phyloP scores from a whole-genome alignment of 2,113 vertebrate species.

The Sigmodon hispidus region DNA sequence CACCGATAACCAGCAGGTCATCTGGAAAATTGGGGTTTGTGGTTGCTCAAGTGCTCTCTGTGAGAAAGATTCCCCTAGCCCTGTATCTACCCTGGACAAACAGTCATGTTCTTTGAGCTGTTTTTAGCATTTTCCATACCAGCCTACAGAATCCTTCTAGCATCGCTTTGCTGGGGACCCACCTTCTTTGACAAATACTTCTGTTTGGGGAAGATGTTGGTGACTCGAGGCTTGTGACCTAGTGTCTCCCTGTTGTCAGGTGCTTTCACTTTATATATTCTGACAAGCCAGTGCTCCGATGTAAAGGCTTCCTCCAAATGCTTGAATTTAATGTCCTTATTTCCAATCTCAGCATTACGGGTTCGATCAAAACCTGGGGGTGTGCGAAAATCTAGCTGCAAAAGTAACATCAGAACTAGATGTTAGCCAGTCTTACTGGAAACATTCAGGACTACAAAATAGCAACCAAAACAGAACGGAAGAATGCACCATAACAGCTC shows the following conservation, averaged over 20 bases:
- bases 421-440: slow-evolving; percentile 54
- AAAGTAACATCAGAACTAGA: slow-evolving; percentile 59
- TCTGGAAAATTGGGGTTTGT: slow-evolving; percentile 58
- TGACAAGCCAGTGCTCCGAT: slow-evolving; percentile 98
- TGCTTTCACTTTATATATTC: slow-evolving; percentile 98
- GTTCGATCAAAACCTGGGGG: slow-evolving; percentile 98
- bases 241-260: slow-evolving; percentile 94
- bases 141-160: slow-evolving; percentile 45
- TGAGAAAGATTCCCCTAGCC: slow-evolving; percentile 70
- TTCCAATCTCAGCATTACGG: slow-evolving; percentile 97
- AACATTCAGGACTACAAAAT: background rate
- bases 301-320: slow-evolving; percentile 98
- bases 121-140: slow-evolving; percentile 59
- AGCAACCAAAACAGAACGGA: slow-evolving; percentile 44
- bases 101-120: slow-evolving; percentile 66
- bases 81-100: slow-evolving; percentile 72
- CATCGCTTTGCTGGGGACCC: slow-evolving; percentile 75
- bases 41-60: slow-evolving; percentile 51
- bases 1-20: slow-evolving; percentile 13
- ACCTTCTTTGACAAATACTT: slow-evolving; percentile 99
- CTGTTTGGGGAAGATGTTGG: slow-evolving; percentile 93
- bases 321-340: slow-evolving; percentile 98
- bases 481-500: background rate
- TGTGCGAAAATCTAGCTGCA: slow-evolving; percentile 97
- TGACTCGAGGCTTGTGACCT: slow-evolving; percentile 93